Evolutionary conservation across 2,888 invertebrate species (phyloP), one percentile per base, ranked within the genome.

Genomic region (Sthenelais limicola): DNA sequence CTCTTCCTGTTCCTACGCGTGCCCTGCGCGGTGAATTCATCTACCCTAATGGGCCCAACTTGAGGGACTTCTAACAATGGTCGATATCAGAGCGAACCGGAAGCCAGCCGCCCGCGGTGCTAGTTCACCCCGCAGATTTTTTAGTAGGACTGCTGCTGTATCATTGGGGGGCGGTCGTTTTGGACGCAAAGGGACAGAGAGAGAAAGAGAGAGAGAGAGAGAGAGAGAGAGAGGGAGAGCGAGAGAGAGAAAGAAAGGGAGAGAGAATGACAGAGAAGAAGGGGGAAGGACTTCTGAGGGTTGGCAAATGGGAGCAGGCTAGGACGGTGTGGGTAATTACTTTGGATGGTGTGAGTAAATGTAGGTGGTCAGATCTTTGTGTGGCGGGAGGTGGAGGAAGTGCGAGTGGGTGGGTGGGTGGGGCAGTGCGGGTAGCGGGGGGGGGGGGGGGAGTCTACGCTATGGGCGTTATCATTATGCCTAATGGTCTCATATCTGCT

Each of bases 401-500:
- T 7, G 26, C 18, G 54, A 28, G 54, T 4, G 28, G 30, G n/a
- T 68, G 51, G 68, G 7, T 32, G 30, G 48, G 3, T 30, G 33
- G 51, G 69, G n/a, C n/a, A n/a, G n/a, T n/a, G n/a, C n/a, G n/a
- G n/a, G n/a, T n/a, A n/a, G n/a, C n/a, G n/a, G 5, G 69, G 35
- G 28, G 33, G 51, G 68, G 49, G n/a, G 21, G 68, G 68, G 52
- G 54, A n/a, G 52, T 58, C 32, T 38, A 3, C 43, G 24, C 51
- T 52, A 33, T 58, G 3, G 51, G 72, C 72, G 73, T 73, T 69
- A 48, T 62, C 56, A 49, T 70, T 58, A 73, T 62, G 52, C 71
- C 71, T 66, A 51, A 56, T 56, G 56, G 56, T n/a, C 2, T 32
- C 56, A 5, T 15, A 18, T 32, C 35, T 33, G 35, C 32, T 35